These are phyloP conservation scores for Dipodomys spectabilis DNA, from an alignment of 2,113 vertebrate species.

Conservation along the genomic window DNA sequence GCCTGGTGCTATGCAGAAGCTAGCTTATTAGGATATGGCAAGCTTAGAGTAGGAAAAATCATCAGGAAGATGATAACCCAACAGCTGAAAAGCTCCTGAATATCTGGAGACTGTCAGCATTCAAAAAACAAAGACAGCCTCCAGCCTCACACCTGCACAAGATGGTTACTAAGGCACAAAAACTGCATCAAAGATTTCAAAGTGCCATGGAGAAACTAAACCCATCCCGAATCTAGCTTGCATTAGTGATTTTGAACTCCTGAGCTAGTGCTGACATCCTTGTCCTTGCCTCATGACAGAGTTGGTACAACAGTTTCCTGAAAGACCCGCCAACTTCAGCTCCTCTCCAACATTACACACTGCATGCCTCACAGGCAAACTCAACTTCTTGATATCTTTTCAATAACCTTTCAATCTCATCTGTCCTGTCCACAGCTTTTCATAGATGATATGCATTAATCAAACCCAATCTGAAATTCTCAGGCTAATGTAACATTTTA, in stretches of 20 bases:
- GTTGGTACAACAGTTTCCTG: not conserved
- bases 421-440: not conserved
- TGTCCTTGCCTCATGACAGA: not conserved
- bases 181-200: not conserved
- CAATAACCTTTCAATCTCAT: not conserved
- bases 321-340: not conserved
- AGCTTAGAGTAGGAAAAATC: not conserved
- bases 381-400: too few relatives aligned
- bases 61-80: not conserved
- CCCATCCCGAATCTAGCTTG: not conserved
- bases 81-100: not conserved
- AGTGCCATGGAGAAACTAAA: not conserved
- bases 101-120: not conserved
- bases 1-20: not conserved
- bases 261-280: not conserved
- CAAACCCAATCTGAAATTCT: not conserved
- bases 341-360: not conserved
- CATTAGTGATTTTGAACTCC: not conserved
- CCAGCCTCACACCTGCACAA: not conserved
- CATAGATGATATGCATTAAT: not conserved
- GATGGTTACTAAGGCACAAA: not conserved
- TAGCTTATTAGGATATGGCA: not conserved
- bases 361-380: too few relatives aligned
- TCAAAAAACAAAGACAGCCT: not conserved
- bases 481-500: not conserved